A percentile compares a stretch with the other conserved stretches of the same genome.
Conservation (phyloP, 1,140 invertebrate species). For the Gryllus bimaculatus region DNA sequence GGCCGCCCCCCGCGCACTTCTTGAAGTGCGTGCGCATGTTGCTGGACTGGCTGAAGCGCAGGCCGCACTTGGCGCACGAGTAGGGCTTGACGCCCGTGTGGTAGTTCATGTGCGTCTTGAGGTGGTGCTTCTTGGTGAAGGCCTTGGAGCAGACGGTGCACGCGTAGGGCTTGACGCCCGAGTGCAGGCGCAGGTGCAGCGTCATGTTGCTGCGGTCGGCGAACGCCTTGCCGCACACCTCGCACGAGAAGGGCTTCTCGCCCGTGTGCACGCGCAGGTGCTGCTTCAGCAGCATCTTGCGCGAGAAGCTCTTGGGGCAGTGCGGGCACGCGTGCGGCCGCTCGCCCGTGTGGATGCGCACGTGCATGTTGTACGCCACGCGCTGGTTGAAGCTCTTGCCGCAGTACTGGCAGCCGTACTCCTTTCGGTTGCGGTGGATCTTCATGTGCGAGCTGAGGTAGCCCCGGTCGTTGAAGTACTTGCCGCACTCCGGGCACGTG, state of each 20-base stretch:
- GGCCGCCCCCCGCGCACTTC: conserved; percentile 41
- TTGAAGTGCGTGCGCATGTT: conserved; percentile 71
- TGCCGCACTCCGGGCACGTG: conserved; percentile 63
- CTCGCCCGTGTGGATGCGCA: conserved; percentile 64
- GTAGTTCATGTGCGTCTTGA: conserved; percentile 66
- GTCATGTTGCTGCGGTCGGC: conserved; percentile 64
- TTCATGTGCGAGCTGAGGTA: conserved; percentile 71
- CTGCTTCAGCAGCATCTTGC: conserved; percentile 70
- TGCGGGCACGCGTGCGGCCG: conserved; percentile 77
- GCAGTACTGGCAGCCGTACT: conserved; percentile 62
- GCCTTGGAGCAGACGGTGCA: conserved; percentile 75
- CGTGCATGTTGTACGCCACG: conserved; percentile 74
- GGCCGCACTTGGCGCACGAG: conserved; percentile 57
- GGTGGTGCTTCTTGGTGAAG: conserved; percentile 76
- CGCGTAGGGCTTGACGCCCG: conserved; percentile 76
- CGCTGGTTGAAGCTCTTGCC: conserved; percentile 71
- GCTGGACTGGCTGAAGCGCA: conserved; percentile 65
- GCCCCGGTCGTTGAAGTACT: conserved; percentile 65
- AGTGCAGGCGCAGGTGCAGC: conserved; percentile 53
- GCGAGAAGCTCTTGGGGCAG: conserved; percentile 78
- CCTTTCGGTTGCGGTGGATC: conserved; percentile 50
- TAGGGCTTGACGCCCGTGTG: conserved; percentile 69
- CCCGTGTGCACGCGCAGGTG: conserved; percentile 67
- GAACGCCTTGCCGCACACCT: conserved; percentile 57
- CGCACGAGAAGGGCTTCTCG: conserved; percentile 63